A percentile compares a stretch with the other conserved stretches of the same genome.
Evolutionary conservation across 2,113 vertebrate genomes (phyloP).

Genomic region (Heterocephalus glaber): DNA sequence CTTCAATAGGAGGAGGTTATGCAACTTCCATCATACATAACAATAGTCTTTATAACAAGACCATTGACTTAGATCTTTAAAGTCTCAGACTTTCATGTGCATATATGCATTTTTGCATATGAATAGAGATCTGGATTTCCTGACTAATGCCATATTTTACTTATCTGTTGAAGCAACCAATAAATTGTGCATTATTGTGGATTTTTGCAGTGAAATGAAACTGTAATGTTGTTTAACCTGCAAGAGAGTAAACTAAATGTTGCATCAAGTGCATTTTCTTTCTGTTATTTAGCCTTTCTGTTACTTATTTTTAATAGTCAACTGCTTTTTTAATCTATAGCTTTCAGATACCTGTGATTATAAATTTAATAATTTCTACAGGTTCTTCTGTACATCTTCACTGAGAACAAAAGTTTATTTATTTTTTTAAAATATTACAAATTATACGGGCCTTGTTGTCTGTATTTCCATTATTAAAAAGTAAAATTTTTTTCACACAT

Average conservation of each 20-base stretch:
- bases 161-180: not conserved
- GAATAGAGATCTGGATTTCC: not conserved
- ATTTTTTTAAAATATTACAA: not conserved
- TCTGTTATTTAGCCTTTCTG: not conserved
- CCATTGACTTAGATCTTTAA: too few relatives aligned
- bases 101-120: not conserved
- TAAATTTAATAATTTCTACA: not conserved
- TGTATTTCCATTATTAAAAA: not conserved
- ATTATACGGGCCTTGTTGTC: not conserved
- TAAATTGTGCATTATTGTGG: not conserved
- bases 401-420: not conserved
- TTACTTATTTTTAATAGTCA: not conserved
- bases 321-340: not conserved
- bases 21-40: not conserved
- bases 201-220: not conserved
- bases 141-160: not conserved
- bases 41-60: too few relatives aligned
- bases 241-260: not conserved
- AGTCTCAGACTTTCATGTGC: too few relatives aligned
- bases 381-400: not conserved
- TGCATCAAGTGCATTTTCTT: not conserved
- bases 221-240: not conserved
- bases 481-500: not conserved
- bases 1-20: not conserved
- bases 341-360: not conserved